A percentile compares a stretch with the other conserved stretches of the same genome.
Evolutionary conservation across 2,797 vertebrate species (phyloP).

Genomic region (Darevskia mixta): DNA sequence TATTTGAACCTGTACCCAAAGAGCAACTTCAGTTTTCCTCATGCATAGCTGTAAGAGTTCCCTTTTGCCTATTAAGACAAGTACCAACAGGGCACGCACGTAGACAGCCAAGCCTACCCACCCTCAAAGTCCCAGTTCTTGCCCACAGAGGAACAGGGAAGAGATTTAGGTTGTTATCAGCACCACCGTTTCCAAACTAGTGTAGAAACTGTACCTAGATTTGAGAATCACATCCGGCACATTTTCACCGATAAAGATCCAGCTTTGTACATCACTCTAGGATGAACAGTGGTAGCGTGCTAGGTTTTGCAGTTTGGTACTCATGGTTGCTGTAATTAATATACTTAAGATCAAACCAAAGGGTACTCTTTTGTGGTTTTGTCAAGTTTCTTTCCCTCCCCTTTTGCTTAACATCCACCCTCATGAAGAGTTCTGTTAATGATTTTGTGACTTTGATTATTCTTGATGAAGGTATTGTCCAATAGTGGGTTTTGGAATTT

Average conservation of each 20-base stretch:
- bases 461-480: neutral
- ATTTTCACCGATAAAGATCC: no score
- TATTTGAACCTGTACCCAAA: no score
- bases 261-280: neutral
- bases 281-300: neutral
- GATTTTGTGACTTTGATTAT: neutral
- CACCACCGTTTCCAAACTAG: neutral
- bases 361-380: neutral
- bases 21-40: no score
- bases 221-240: neutral
- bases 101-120: neutral
- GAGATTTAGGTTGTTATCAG: neutral
- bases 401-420: neutral
- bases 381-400: neutral
- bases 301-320: neutral
- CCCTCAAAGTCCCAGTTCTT: neutral
- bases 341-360: neutral
- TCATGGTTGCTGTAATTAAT: neutral
- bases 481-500: neutral
- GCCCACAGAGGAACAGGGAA: no score
- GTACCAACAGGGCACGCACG: no score
- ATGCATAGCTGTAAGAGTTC: no score
- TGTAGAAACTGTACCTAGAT: neutral
- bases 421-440: neutral
- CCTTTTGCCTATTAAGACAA: no score